These are phyloP conservation scores for Magallana angulata DNA, from an alignment of 1,140 invertebrate species.

Conservation along the genomic window DNA sequence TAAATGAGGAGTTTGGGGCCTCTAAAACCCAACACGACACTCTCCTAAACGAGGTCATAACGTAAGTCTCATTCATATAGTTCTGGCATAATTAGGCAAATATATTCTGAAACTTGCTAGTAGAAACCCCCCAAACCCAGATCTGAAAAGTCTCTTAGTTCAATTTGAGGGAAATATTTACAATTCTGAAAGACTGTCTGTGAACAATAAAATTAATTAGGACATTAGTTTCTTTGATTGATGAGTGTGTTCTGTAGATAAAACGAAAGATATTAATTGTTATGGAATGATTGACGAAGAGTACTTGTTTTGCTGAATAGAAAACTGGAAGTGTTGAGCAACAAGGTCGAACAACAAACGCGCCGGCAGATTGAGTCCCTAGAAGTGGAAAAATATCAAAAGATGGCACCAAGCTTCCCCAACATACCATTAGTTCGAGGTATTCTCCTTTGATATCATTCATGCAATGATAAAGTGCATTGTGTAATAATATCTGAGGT, in stretches of 20 bases:
- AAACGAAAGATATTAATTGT: too few relatives aligned
- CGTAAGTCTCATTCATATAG: background rate
- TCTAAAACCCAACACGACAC: background rate
- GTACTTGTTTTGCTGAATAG: background rate
- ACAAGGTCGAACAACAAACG: background rate
- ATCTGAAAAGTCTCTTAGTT: too few relatives aligned
- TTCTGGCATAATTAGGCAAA: too few relatives aligned
- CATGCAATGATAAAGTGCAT: too few relatives aligned
- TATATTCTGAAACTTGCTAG: too few relatives aligned
- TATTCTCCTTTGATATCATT: background rate
- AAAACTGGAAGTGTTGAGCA: background rate
- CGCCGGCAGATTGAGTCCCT: background rate
- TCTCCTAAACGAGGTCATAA: background rate
- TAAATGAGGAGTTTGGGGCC: background rate
- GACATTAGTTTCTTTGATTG: too few relatives aligned
- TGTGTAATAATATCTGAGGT: background rate
- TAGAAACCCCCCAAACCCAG: too few relatives aligned
- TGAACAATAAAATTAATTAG: too few relatives aligned
- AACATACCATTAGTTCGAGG: constrained; percentile 27
- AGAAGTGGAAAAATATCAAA: background rate
- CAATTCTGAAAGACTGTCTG: too few relatives aligned
- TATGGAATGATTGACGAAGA: too few relatives aligned
- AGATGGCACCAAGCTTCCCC: constrained; percentile 16
- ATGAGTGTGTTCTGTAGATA: too few relatives aligned
- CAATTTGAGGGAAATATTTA: too few relatives aligned